Base-by-base conservation (phyloP, 1,140 invertebrate species). In the Glossosoma conforme region DNA sequence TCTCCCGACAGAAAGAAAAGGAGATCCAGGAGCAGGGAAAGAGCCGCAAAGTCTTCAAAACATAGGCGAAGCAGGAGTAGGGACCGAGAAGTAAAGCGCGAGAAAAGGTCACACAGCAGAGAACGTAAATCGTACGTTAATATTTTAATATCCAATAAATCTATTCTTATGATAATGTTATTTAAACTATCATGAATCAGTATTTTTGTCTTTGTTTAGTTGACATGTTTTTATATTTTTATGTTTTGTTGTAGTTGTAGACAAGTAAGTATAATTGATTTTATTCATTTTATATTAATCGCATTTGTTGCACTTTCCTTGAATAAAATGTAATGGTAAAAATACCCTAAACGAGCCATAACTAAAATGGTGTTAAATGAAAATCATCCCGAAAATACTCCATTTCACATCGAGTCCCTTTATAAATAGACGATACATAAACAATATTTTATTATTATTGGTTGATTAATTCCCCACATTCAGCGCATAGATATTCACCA, bases 21-120 rank as follows among this genome's bases (percentile, higher is more conserved):
- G 2, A 67, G 82, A 13, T 83, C 82, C 6, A 70, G 82, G 44
- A 84, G 82, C 57, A 72, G 80, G 54, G 82, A 82, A 14, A 71
- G 79, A 25, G 64, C 52, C 35, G 68, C 72, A 1, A 76, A 74
- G 53, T 68, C 70, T 11, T 74, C 70, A 4, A 70, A 76, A 40
- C 64, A 73, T 49, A 33, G 52, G 21, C 58, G 70, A 52, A 67
- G 69, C 44, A 59, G 71, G 17, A 76, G 66, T 46, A 64, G 69
- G 49, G 72, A 75, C 28, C 59, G 73, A 17, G 70, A 72, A 17
- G 63, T 65, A 28, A 62, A 66, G 17, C 44, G 62, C 4, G 70
- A 40, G 65, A 67, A 57, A 60, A 65, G 58, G 61, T 67, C 47
- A 63, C 64, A 69, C 51, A 61, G 71, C 57, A 66, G 77, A 51